Evolutionary conservation across 1,140 invertebrate genomes (phyloP), one percentile per base, ranked within the genome.

Genomic region (Drosophila varians): DNA sequence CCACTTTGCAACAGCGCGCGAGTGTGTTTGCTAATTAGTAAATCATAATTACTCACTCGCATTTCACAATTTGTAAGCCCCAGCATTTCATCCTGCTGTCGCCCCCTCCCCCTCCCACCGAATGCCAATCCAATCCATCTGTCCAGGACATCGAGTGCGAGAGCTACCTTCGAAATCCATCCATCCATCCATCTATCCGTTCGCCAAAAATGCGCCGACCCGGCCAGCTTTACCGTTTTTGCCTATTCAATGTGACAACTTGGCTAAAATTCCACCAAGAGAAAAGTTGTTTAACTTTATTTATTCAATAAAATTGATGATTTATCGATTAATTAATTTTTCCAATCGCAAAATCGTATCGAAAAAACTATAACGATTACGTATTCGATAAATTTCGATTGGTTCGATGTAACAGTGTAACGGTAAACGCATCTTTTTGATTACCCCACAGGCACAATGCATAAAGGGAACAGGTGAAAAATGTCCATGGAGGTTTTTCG

Each of bases 21-120:
- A 65, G 55, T 58, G 62, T 77, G 79, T 87, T 77, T 87, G 87
- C 82, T 87, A 90, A 86, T 87, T 90, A 90, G 77, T 82, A 87
- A 79, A 87, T 84, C 82, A 86, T 84, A 84, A 84, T 84, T 84
- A 84, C 80, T 84, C 78, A 79, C 78, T 84, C 73, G 56, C 76
- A 87, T 84, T 84, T 76, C 76, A 74, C 77, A 80, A 76, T 78
- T 75, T 78, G 55, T 76, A 70, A 70, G 78, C 78, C 54, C 78
- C 36, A 16, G n/a, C 36, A 16, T 16, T 38, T 12, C 36, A 38
- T 4, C 36, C 36, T 14, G 9, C 21, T 14, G 4, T 18, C 18
- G 12, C 8, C 9, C n/a, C 7, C n/a, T 18, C 25, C 9, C 19
- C 38, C 28, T 55, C 40, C 64, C 40, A 19, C 26, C 65, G 18